A percentile compares a stretch with the other conserved stretches of the same genome.
Conservation (phyloP, 2,888 invertebrate species). For the Pseudanteris insignis region DNA sequence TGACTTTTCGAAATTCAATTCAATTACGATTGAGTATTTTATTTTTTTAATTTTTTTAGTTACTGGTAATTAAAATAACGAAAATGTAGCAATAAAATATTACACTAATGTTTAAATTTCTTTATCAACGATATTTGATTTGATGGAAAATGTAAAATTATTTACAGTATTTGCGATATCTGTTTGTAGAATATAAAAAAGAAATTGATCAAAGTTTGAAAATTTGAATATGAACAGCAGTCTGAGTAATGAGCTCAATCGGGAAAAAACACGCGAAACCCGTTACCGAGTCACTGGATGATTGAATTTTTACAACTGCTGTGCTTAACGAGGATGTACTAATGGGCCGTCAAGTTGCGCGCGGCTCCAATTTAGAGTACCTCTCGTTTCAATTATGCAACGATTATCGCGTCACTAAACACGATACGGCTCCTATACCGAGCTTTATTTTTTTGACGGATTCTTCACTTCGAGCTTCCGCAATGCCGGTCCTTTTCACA, state of each 20-base stretch:
- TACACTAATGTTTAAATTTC: no score
- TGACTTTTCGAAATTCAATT: no score
- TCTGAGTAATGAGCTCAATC: conserved; percentile 37
- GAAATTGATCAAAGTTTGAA: conserved; percentile 1
- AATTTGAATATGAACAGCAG: no score
- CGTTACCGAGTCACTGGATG: conserved; percentile 9
- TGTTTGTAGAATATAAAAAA: no score
- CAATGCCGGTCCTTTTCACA: not conserved
- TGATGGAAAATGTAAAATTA: no score
- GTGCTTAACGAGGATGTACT: conserved; percentile 6
- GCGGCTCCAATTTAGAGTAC: conserved; percentile 14
- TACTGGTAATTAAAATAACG: no score
- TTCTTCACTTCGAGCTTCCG: not conserved
- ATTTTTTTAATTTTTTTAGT: no score
- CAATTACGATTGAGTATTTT: no score
- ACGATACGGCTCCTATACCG: not conserved
- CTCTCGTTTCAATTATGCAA: conserved; percentile 12
- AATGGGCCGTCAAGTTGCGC: conserved; percentile 20
- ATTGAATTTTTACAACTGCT: conserved; percentile 19
- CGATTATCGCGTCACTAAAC: conserved; percentile 14
- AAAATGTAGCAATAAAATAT: no score
- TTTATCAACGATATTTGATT: no score
- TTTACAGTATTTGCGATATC: no score
- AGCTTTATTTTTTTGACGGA: not conserved
- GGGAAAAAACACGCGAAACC: conserved; percentile 21